A percentile compares a stretch with the other conserved stretches of the same genome.
Evolutionary conservation across 2,113 vertebrate genomes (phyloP).

Genomic region (Hemibagrus wyckioides): DNA sequence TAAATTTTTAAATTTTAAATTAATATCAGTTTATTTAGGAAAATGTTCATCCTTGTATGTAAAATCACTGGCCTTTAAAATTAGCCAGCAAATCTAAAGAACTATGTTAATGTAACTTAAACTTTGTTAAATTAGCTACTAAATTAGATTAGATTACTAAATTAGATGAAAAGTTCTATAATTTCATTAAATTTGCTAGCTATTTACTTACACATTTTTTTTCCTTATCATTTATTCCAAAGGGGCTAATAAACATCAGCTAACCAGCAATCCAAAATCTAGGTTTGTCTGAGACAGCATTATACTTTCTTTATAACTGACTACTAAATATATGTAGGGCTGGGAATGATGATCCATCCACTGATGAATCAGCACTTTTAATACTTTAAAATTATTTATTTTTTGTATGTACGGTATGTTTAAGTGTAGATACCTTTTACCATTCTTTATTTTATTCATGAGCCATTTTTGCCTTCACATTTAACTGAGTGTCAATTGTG

Average conservation of each 20-base stretch:
- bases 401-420: background rate
- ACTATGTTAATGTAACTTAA: background rate
- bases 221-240: background rate
- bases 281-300: too few species aligned
- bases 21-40: background rate
- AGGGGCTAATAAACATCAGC: background rate
- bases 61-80: background rate
- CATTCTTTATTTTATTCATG: background rate
- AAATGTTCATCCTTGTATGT: background rate
- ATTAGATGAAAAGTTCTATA: too few species aligned
- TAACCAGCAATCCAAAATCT: too few species aligned
- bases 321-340: background rate
- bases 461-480: background rate
- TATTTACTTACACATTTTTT: background rate
- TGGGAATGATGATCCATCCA: too few species aligned
- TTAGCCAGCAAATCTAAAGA: background rate
- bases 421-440: background rate
- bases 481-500: background rate
- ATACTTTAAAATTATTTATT: background rate
- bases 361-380: too few species aligned
- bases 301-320: too few species aligned
- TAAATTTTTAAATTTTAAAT: too few species aligned
- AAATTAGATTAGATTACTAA: background rate
- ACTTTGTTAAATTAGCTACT: background rate
- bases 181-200: too few species aligned